These are phyloP conservation scores for Hippasteria phrygiana DNA, from an alignment of 53 echinoderm and acorn worm species.

Conservation along the genomic window DNA sequence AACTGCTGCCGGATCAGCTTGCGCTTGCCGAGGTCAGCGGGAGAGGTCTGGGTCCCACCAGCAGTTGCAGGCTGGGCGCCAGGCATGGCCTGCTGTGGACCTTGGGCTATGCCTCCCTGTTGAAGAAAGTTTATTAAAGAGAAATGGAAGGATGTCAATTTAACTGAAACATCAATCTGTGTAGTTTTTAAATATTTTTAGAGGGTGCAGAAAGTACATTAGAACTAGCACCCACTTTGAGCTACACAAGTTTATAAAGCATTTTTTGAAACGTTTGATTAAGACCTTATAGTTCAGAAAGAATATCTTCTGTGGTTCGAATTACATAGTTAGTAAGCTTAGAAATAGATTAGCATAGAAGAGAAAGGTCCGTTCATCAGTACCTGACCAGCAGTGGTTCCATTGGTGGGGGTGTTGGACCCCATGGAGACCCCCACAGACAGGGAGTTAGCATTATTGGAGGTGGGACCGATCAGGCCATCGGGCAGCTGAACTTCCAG, in stretches of 20 bases:
- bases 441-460: constrained; percentile 66
- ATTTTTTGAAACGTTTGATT: no score
- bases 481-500: constrained; percentile 83
- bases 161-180: no score
- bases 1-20: constrained; percentile 98
- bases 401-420: constrained; percentile 76
- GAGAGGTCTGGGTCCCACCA: constrained; percentile 74
- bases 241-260: no score
- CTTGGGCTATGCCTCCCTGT: constrained; percentile 44
- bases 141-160: no score
- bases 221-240: no score
- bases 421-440: constrained; percentile 61
- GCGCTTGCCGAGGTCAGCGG: constrained; percentile 87
- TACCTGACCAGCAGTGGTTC: constrained; percentile 54
- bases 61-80: constrained; percentile 58
- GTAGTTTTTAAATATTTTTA: no score
- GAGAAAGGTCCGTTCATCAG: constrained; percentile 57
- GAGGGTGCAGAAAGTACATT: not conserved
- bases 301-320: no score
- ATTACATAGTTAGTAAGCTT: not conserved
- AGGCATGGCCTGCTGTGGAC: constrained; percentile 46
- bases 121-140: not conserved
- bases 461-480: constrained; percentile 77
- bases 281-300: no score
- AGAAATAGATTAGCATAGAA: not conserved